Evolutionary conservation across 2,888 invertebrate species (phyloP), one percentile per base, ranked within the genome.

Genomic region (Ferrisia virgata): DNA sequence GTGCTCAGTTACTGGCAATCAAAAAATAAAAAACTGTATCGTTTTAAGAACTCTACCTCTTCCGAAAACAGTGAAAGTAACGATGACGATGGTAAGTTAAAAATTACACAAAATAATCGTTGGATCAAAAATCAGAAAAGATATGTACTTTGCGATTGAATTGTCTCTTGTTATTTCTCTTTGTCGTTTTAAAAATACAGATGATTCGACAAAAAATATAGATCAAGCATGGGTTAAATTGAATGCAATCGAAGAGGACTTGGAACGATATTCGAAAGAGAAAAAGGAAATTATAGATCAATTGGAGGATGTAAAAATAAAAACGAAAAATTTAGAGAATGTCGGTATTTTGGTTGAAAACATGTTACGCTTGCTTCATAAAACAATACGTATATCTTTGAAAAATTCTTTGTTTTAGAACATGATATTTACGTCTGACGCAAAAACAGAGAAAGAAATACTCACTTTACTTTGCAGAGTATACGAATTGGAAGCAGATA

Each of bases 401-500:
- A 18, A 58, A 15, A 76, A 31, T 72, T 25, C 9, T 28, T 13
- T 47, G 1, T 81, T 47, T 58, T 15, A 36, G 64, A 64, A 33
- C 11, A 33, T 80, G 31, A 47, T 80, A 80, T 40, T 80, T 28
- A 43, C 40, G 5, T 43, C 31, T 1, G 94, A 93, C 87, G 95
- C 94, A 85, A 94, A 95, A 82, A 96, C 97, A 86, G 97, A 98
- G 89, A 91, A 95, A 64, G 98, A 98, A 88, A 92, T 98, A 84
- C 89, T 96, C 85, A 93, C 94, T 28, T 90, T 98, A 79, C 93
- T 98, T 88, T 95, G 96, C 87, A 92, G 95, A 86, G 96, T 98
- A 53, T 97, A 98, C 88, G 96, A 97, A 89, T 90, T 97, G 84
- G 98, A 98, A 89, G 96, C 97, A 0, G 96, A 97, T 88, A 98